Evolutionary conservation across 1,140 invertebrate genomes (phyloP).

Genomic region (Metopolophium dirhodum): DNA sequence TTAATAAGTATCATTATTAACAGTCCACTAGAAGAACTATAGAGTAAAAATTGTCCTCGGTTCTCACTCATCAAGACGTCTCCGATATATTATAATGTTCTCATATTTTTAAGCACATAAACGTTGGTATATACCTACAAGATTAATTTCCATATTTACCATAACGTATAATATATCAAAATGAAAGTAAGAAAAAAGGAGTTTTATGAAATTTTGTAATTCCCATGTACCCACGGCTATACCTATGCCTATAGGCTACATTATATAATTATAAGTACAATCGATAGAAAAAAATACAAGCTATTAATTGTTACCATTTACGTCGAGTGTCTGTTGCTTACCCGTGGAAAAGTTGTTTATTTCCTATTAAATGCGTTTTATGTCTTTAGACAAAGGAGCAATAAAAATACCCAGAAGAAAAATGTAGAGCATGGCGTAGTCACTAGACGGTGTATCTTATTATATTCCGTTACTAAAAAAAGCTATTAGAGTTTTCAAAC

Average conservation of each 20-base stretch:
- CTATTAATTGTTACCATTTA: slow-evolving; percentile 51
- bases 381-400: slow-evolving; percentile 32
- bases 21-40: too few species aligned
- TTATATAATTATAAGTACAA: slow-evolving; percentile 39
- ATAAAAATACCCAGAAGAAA: slow-evolving; percentile 45
- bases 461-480: slow-evolving; percentile 32
- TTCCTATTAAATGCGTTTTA: slow-evolving; percentile 33
- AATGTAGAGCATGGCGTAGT: slow-evolving; percentile 31
- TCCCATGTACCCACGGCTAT: background rate
- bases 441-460: background rate
- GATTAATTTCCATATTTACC: background rate
- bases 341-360: slow-evolving; percentile 34
- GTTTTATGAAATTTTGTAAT: background rate
- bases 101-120: background rate
- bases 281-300: slow-evolving; percentile 29
- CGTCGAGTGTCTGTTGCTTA: slow-evolving; percentile 27
- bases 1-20: too few species aligned
- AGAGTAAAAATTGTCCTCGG: too few species aligned
- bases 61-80: background rate
- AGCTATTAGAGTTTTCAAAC: background rate
- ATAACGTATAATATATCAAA: background rate
- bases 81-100: background rate
- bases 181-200: background rate
- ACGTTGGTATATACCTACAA: background rate
- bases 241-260: background rate